Percentiles rank a stretch among this genome's conserved stretches.
phyloP scores from a whole-genome alignment of 2,888 invertebrate genomes.

The Drosophila pseudotalamancana region DNA sequence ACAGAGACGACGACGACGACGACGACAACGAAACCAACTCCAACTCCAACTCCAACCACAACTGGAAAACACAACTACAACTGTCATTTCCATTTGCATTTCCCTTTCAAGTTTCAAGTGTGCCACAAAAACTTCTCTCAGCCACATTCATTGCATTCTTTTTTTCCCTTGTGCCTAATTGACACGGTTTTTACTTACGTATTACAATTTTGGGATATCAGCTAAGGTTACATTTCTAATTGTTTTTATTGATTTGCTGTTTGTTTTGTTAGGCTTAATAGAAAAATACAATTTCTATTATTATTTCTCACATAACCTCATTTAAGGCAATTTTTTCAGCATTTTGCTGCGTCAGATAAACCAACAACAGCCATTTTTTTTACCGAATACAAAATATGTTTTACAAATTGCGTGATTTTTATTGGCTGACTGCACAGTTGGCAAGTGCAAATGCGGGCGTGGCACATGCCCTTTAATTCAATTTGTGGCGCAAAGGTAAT shows the following conservation, averaged over 20 bases:
- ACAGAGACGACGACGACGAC: conserved; percentile 1
- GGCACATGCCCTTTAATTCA: conserved; percentile 15
- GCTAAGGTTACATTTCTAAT: not conserved
- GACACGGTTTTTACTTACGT: conserved; percentile 24
- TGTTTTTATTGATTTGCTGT: not conserved
- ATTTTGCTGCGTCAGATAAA: not conserved
- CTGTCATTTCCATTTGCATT: conserved; percentile 9
- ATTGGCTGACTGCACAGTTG: not conserved
- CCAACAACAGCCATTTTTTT: not conserved
- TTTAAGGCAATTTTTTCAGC: not conserved
- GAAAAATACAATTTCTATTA: too few relatives aligned
- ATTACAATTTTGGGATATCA: not conserved
- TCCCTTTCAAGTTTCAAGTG: conserved; percentile 38
- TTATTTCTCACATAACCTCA: too few relatives aligned
- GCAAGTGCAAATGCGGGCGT: not conserved
- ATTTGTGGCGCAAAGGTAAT: conserved; percentile 29
- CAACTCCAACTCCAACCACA: not conserved
- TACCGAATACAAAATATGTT: not conserved
- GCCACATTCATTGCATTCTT: conserved; percentile 26
- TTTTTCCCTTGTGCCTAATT: conserved; percentile 34
- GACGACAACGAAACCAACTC: conserved; percentile 20
- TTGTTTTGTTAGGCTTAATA: too few relatives aligned
- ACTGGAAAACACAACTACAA: conserved; percentile 5
- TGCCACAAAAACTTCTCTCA: conserved; percentile 14
- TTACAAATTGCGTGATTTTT: conserved; percentile 1